phyloP scores from a whole-genome alignment of 1,140 invertebrate genomes.

The Cydia pomonella region DNA sequence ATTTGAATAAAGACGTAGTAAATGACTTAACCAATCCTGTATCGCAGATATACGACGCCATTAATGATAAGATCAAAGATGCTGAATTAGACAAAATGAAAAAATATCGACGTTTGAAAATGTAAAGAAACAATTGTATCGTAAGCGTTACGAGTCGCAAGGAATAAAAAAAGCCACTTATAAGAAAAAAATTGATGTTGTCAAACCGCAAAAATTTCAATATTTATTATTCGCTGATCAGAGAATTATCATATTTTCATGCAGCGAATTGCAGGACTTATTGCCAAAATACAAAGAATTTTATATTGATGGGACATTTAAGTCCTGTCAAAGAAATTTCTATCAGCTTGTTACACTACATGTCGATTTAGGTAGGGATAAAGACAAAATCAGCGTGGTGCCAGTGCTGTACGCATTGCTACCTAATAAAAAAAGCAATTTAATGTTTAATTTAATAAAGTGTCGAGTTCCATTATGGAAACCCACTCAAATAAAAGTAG shows the following conservation, averaged over 20 bases:
- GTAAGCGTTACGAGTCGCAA: background rate
- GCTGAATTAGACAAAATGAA: background rate
- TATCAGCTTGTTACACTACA: background rate
- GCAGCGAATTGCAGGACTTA: background rate
- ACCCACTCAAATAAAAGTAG: too few relatives aligned
- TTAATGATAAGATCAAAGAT: constrained; percentile 1
- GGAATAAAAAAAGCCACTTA: background rate
- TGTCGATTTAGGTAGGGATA: background rate
- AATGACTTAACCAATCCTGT: background rate
- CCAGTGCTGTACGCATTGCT: too few relatives aligned
- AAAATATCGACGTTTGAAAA: background rate
- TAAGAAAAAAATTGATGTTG: background rate
- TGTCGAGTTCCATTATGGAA: too few relatives aligned
- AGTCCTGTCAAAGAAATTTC: background rate
- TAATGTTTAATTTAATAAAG: too few relatives aligned
- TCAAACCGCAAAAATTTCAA: background rate
- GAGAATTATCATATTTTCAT: background rate
- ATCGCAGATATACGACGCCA: background rate
- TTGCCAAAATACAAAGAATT: background rate
- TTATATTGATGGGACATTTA: constrained; percentile 4
- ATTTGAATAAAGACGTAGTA: background rate
- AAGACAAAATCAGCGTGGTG: too few relatives aligned
- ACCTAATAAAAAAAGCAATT: too few relatives aligned
- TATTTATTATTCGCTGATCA: background rate
- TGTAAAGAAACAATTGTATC: background rate